Percentiles rank a stretch among this genome's conserved stretches.
Evolutionary conservation across 2,797 vertebrate genomes (phyloP).

Genomic region (Lagorchestes hirsutus): DNA sequence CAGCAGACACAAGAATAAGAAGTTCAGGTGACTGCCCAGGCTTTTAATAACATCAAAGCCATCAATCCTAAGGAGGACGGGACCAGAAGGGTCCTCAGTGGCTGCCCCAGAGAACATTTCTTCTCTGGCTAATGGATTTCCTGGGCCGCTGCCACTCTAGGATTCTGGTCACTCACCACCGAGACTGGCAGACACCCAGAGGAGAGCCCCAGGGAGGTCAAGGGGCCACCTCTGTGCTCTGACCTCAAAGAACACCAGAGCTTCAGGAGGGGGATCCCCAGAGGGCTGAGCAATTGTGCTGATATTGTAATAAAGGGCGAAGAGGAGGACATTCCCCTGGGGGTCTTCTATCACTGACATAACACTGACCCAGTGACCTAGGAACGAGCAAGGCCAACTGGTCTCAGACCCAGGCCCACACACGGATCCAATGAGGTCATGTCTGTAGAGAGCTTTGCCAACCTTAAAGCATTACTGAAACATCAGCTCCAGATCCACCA

Average conservation of each 20-base stretch:
- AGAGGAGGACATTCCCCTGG: not conserved
- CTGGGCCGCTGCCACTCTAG: conserved; percentile 43
- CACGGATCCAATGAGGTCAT: not conserved
- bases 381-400: not conserved
- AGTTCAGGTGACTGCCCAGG: not conserved
- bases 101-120: not conserved
- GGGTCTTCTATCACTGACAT: not conserved
- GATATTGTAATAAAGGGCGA: not conserved
- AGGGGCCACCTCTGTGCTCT: conserved; percentile 15
- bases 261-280: not conserved
- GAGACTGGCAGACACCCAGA: conserved; percentile 18
- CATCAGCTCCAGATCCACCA: not conserved
- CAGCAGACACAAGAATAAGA: not conserved
- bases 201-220: not conserved
- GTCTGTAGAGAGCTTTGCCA: not conserved
- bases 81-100: not conserved
- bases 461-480: not conserved
- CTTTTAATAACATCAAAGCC: conserved; percentile 58
- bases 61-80: not conserved
- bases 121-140: conserved; percentile 57
- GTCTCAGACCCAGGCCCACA: not conserved
- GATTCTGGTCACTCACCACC: not conserved
- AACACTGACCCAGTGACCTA: not conserved
- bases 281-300: not conserved
- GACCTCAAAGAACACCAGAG: conserved; percentile 43